Evolutionary conservation across 1,140 invertebrate genomes (phyloP), one percentile per base, ranked within the genome.

Genomic region (Hetaerina americana): DNA sequence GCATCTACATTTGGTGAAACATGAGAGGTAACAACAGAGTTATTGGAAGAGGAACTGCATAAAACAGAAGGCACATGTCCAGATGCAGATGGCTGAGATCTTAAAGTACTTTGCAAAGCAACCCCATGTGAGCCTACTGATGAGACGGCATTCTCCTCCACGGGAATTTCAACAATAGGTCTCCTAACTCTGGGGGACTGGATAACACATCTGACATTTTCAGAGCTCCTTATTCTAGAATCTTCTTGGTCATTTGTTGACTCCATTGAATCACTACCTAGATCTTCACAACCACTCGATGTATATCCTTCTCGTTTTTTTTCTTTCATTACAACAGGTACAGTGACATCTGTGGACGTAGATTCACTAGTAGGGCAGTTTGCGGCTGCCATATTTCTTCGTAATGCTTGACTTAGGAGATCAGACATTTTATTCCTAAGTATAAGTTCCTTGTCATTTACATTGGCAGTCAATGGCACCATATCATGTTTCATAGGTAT

Each of bases 1-100:
- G 75, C 15, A 72, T 73, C 66, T 66, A 74, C 31, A 74, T 68
- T 70, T 27, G 49, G 15, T 66, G 73, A 68, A 18, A 57, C 40
- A 18, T 57, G 40, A 18, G 70, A 24, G 26, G 26, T 18, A n/a
- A 66, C 24, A 26, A 57, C 27, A 66, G 70, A 26, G 12, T 73
- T 22, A 72, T 69, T 72, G 70, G 72, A 31, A 22, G 69, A 57
- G 24, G 74, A 71, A 57, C 72, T 70, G 22, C 72, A 71, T 24
- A 66, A 15, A 26, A 75, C 70, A 18, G 72, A 68, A 25, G 74
- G 69, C 25, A 72, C 66, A 57, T 71, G 68, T 25, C 72, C 22
- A 18, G 28, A 27, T 29, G 66, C 66, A 68, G n/a, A n/a, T 66
- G 66, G 25, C 26, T 27, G 57, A 24, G 27, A 31, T 71, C 57